A percentile compares a stretch with the other conserved stretches of the same genome.
Evolutionary conservation across 1,140 invertebrate genomes (phyloP).

Genomic region (Solenopsis fugax): DNA sequence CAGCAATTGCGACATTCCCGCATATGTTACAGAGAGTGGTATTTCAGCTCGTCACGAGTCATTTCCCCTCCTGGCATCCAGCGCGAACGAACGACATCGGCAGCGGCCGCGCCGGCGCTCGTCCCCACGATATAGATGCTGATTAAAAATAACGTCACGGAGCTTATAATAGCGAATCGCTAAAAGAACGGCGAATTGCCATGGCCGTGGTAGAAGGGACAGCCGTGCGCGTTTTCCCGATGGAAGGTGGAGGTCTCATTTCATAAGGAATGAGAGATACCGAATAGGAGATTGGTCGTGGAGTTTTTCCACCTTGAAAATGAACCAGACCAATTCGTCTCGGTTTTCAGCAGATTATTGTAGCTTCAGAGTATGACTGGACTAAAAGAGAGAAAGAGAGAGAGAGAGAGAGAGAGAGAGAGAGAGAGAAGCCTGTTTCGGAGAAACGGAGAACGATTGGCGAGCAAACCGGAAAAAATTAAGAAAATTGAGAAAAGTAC

Average conservation of each 20-base stretch:
- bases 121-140: constrained; percentile 16
- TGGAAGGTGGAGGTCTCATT: not conserved
- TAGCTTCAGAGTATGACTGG: not conserved
- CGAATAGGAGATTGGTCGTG: not conserved
- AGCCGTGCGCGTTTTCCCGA: too few relatives aligned
- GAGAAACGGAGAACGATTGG: not conserved
- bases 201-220: not conserved
- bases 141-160: constrained; percentile 45
- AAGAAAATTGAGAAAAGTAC: not conserved
- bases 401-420: too few relatives aligned
- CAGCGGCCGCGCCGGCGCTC: not conserved
- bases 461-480: not conserved
- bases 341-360: constrained; percentile 26
- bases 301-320: not conserved
- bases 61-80: constrained; percentile 53
- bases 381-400: too few relatives aligned
- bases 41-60: constrained; percentile 41
- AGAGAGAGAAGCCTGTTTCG: too few relatives aligned
- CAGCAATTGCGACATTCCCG: constrained; percentile 46
- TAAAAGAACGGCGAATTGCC: not conserved
- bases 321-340: not conserved
- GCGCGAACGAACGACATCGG: not conserved
- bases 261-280: not conserved
- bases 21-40: constrained; percentile 39
- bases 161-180: constrained; percentile 40